phyloP scores from a whole-genome alignment of 2,113 vertebrate species.

The Nothoprocta pentlandii region DNA sequence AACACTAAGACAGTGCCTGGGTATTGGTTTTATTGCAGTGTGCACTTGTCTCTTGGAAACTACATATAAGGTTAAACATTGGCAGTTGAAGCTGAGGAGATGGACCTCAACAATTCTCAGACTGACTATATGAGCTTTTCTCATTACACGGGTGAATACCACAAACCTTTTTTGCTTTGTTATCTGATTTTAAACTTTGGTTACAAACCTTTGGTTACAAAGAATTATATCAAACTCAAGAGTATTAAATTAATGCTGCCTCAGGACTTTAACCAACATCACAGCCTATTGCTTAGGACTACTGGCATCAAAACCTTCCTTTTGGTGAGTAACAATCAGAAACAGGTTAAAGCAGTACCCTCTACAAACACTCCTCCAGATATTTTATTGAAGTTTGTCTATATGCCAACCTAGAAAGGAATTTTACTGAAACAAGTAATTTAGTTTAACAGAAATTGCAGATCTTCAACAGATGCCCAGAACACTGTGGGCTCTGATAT shows the following conservation, averaged over 20 bases:
- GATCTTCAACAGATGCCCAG: neutral
- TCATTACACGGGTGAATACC: neutral
- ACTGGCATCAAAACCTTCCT: neutral
- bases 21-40: neutral
- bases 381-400: neutral
- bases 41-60: neutral
- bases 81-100: neutral
- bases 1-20: neutral
- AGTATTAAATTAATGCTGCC: neutral
- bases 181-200: neutral
- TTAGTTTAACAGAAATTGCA: neutral
- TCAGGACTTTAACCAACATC: neutral
- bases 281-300: neutral
- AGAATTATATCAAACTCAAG: neutral
- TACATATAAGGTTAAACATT: neutral
- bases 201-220: neutral
- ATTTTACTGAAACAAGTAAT: neutral
- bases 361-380: neutral
- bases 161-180: neutral
- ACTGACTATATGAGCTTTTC: neutral
- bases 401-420: neutral
- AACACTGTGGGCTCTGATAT: neutral
- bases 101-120: neutral
- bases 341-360: neutral
- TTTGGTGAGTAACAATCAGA: neutral